Base-by-base conservation (phyloP, 2,888 invertebrate genomes). In the Scelioninae gen. 1 region DNA sequence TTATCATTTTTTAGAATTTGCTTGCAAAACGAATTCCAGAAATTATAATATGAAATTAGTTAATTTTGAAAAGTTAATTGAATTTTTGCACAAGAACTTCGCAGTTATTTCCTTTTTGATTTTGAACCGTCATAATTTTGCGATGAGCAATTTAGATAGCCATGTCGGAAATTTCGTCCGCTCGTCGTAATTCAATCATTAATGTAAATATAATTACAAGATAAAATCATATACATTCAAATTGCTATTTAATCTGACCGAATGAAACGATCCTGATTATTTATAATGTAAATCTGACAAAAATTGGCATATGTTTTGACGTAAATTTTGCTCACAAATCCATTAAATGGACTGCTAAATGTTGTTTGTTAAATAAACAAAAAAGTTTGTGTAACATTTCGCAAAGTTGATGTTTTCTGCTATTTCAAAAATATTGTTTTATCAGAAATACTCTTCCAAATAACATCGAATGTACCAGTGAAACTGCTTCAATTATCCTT, bases 341-440 rank as follows among this genome's bases (percentile, higher is more conserved):
- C 31, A 13, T 15, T 43, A 47, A 62, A 62, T 62, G 62, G 45
- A 62, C 47, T 47, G 32, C 15, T 62, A 51, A 65, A 49, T 51
- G 51, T 65, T 49, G 34, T 15, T 38, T 34, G 63, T 51, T 65
- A 65, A 65, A 65, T 65, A 62, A 62, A 62, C 62, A 62, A 62
- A 31, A n/a, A 62, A 62, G 31, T 62, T 45, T 31, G 45, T 11
- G 10, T 45, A 13, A 45, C 9, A n/a, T 32, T 10, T 11, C 29
- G 45, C 15, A 7, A 47, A 47, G 31, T 47, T 16, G 11, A n/a
- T 8, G 11, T 11, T 23, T 23, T 23, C 23, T 23, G 23, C 23
- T 23, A n/a, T 10, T 40, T 11, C 10, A 16, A 58, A 58, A 40
- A 58, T 58, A 23, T 58, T 58, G 5, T 23, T 23, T 23, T 23